Evolutionary conservation across 2,888 invertebrate species (phyloP).

Genomic region (Cremastinae sp.): DNA sequence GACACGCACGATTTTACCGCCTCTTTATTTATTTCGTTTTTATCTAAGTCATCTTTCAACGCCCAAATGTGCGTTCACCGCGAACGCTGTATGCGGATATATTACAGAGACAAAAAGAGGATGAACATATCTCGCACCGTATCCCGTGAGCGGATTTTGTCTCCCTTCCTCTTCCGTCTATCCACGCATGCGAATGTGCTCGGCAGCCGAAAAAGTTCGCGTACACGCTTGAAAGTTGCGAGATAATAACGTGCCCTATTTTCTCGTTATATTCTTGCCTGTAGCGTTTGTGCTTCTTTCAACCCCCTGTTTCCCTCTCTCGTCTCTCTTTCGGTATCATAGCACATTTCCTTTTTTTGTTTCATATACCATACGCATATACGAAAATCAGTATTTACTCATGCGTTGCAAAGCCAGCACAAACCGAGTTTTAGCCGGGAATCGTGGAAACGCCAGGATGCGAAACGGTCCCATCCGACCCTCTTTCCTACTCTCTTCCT

Average conservation of each 20-base stretch:
- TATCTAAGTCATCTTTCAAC: slow-evolving; percentile 48
- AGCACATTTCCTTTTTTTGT: slow-evolving; percentile 15
- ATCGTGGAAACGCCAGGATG: slow-evolving; percentile 21
- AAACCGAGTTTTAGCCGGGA: slow-evolving; percentile 32
- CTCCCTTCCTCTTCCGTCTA: background rate
- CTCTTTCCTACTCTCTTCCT: background rate
- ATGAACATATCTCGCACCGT: slow-evolving; percentile 43
- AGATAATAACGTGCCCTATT: slow-evolving; percentile 53
- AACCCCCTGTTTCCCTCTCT: slow-evolving; percentile 2
- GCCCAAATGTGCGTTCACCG: slow-evolving; percentile 31
- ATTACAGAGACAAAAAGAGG: slow-evolving; percentile 36
- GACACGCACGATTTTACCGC: slow-evolving; percentile 22
- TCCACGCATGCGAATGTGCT: slow-evolving; percentile 5
- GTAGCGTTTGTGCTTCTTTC: slow-evolving; percentile 31
- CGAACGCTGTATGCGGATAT: slow-evolving; percentile 28
- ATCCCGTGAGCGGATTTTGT: slow-evolving; percentile 32
- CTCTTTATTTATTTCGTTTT: slow-evolving; percentile 41
- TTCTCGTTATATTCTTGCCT: slow-evolving; percentile 50
- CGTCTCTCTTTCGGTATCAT: slow-evolving; percentile 4
- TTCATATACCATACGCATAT: slow-evolving; percentile 17
- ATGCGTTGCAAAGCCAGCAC: slow-evolving; percentile 47
- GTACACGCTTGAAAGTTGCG: slow-evolving; percentile 31
- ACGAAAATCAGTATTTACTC: slow-evolving; percentile 53
- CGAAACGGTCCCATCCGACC: slow-evolving; percentile 3
- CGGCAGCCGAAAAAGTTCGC: slow-evolving; percentile 29